Evolutionary conservation across 2,797 vertebrate genomes (phyloP).

Genomic region (Melanogrammus aeglefinus): DNA sequence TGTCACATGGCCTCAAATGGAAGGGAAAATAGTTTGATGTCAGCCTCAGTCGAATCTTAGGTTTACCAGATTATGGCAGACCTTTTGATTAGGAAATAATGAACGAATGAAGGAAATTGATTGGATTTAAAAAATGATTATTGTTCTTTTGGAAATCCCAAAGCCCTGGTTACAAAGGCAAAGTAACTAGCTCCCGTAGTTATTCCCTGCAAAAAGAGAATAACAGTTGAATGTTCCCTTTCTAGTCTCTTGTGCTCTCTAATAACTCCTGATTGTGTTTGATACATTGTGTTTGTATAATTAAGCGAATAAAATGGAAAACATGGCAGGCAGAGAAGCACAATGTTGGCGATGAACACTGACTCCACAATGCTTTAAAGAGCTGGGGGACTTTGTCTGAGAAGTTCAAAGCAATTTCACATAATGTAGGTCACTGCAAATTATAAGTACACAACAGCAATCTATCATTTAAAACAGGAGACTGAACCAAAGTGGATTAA

Average conservation of each 20-base stretch:
- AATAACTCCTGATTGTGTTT: conserved; percentile 53
- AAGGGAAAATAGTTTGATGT: background rate
- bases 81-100: background rate
- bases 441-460: conserved; percentile 56
- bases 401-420: conserved; percentile 70
- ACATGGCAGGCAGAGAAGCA: conserved; percentile 36
- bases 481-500: conserved; percentile 48
- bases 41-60: background rate
- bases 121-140: background rate
- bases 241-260: conserved; percentile 40
- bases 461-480: conserved; percentile 53
- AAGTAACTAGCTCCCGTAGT: background rate
- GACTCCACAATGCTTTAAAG: conserved; percentile 34
- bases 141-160: background rate
- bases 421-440: conserved; percentile 68
- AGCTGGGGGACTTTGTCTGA: conserved; percentile 55
- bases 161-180: background rate
- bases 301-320: conserved; percentile 50
- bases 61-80: background rate
- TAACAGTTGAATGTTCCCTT: conserved; percentile 30
- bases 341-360: conserved; percentile 31
- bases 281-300: conserved; percentile 59
- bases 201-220: conserved; percentile 30
- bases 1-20: no score
- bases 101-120: background rate